A percentile compares a stretch with the other conserved stretches of the same genome.
Conservation (phyloP, 2,113 vertebrate genomes). For the Gallinago undulata region DNA sequence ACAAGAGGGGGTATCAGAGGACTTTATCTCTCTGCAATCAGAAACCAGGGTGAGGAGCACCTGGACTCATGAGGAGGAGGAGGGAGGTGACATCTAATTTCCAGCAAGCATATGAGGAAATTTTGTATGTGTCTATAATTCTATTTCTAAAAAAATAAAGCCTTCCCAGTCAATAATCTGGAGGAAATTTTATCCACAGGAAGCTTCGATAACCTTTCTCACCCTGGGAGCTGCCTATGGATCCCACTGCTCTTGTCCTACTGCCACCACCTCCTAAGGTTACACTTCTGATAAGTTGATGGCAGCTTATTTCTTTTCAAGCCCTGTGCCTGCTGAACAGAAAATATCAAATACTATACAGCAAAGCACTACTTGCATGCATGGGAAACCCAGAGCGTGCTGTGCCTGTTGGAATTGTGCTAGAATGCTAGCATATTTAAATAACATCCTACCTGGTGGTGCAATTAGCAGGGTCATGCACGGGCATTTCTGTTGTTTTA, state of each 20-base stretch:
- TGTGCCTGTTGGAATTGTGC: background rate
- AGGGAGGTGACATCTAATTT: background rate
- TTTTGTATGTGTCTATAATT: background rate
- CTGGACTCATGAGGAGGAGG: background rate
- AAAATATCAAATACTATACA: background rate
- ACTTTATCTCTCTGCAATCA: background rate
- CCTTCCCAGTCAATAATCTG: background rate
- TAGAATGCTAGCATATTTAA: background rate
- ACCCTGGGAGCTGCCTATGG: background rate
- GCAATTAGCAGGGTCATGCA: background rate
- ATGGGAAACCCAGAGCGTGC: background rate
- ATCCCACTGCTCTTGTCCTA: background rate
- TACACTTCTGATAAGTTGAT: background rate
- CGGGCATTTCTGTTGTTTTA: background rate
- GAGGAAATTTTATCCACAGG: background rate
- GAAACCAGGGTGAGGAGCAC: background rate
- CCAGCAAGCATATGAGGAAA: background rate
- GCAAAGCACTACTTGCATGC: background rate
- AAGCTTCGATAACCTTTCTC: background rate
- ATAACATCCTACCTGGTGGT: background rate
- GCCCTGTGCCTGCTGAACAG: background rate
- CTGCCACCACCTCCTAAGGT: background rate
- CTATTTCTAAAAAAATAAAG: background rate
- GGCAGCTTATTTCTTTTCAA: background rate
- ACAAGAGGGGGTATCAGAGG: background rate